phyloP scores from a whole-genome alignment of 2,797 vertebrate genomes.

The Danio tinwini region DNA sequence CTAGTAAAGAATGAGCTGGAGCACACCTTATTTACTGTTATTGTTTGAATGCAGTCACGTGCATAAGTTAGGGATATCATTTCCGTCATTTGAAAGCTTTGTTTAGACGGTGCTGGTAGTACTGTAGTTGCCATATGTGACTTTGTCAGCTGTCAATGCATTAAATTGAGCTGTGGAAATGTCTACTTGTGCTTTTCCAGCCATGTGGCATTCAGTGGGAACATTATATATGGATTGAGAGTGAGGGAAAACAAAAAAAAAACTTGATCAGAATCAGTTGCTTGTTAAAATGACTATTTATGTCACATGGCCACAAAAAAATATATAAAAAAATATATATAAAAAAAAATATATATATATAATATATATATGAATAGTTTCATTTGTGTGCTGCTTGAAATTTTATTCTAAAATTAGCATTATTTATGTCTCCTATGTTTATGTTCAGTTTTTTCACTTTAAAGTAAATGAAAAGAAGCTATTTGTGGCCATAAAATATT shows the following conservation, averaged over 20 bases:
- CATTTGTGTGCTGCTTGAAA: too few species aligned
- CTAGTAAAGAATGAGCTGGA: conserved; percentile 37
- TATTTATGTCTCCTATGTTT: too few species aligned
- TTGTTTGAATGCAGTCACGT: conserved; percentile 18
- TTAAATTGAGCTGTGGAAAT: conserved; percentile 36
- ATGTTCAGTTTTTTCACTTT: too few species aligned
- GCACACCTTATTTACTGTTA: conserved; percentile 15
- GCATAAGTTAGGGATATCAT: neutral
- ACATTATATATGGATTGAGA: conserved; percentile 1
- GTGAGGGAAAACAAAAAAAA: neutral
- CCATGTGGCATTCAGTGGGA: neutral
- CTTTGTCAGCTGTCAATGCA: conserved; percentile 2
- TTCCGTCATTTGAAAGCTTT: neutral
- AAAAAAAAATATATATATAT: too few species aligned
- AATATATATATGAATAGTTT: too few species aligned
- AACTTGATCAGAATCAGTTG: neutral
- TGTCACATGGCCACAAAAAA: neutral
- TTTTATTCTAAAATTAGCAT: too few species aligned
- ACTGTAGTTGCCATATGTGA: neutral
- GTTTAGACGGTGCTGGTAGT: neutral
- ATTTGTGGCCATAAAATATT: too few species aligned
- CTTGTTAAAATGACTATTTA: neutral
- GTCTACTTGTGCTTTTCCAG: neutral
- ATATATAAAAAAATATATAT: too few species aligned
- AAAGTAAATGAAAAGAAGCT: too few species aligned